phyloP scores from a whole-genome alignment of 2,888 invertebrate genomes.

The Ceraclea dissimilis region DNA sequence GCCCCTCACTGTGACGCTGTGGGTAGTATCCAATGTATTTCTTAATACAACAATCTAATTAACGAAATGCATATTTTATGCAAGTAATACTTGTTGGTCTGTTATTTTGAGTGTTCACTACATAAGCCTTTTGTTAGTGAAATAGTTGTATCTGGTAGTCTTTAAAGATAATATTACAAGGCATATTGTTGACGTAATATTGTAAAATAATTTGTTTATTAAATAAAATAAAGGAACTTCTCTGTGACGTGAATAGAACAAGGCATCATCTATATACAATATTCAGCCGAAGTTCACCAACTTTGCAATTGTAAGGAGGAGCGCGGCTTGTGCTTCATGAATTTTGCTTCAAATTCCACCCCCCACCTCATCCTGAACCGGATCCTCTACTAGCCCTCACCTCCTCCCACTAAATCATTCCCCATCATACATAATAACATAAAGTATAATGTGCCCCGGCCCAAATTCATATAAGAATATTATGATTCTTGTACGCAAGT shows the following conservation, averaged over 20 bases:
- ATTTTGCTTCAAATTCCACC: constrained; percentile 43
- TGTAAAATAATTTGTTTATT: not conserved
- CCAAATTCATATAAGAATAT: constrained; percentile 32
- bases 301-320: constrained; percentile 50
- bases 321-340: constrained; percentile 30
- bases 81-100: not conserved
- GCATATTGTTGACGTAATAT: too few relatives aligned
- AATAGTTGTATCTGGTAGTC: not conserved
- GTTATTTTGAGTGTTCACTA: too few relatives aligned
- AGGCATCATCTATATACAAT: constrained; percentile 25
- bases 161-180: too few relatives aligned
- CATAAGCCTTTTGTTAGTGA: not conserved
- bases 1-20: too few relatives aligned
- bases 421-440: constrained; percentile 44
- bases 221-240: constrained; percentile 8
- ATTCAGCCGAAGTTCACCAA: constrained; percentile 33
- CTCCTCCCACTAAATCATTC: constrained; percentile 33
- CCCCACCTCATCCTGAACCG: constrained; percentile 30
- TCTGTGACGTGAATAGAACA: constrained; percentile 24
- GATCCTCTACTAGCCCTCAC: constrained; percentile 25
- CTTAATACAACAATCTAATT: not conserved
- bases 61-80: not conserved
- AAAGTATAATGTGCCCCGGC: constrained; percentile 46
- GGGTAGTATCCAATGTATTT: too few relatives aligned
- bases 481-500: constrained; percentile 37